These are phyloP conservation scores for Sterna hirundo DNA, from an alignment of 2,113 vertebrate genomes.

Conservation along the genomic window DNA sequence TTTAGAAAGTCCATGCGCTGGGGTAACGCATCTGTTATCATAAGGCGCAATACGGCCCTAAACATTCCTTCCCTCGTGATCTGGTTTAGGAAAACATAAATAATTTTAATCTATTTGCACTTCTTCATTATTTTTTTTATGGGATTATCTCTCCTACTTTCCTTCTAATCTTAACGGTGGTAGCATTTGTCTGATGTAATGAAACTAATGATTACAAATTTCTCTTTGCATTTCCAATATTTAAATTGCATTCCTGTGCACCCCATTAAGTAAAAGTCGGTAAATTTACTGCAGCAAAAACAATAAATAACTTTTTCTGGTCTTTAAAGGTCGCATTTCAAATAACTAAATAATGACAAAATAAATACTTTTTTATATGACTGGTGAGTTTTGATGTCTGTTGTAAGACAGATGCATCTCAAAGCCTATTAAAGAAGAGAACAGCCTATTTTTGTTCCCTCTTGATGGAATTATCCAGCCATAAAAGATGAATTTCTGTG, in stretches of 20 bases:
- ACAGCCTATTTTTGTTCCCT: slow-evolving; percentile 41
- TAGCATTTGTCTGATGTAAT: neutral
- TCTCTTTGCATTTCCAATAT: neutral
- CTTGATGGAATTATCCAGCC: slow-evolving; percentile 67
- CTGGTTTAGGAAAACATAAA: neutral
- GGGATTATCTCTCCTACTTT: neutral
- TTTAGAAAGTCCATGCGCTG: neutral
- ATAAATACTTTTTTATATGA: slow-evolving; percentile 51
- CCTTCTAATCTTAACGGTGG: neutral
- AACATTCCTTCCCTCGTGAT: neutral
- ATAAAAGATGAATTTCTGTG: slow-evolving; percentile 67
- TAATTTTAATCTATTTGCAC: neutral
- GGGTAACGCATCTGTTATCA: neutral
- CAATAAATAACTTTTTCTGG: slow-evolving; percentile 23
- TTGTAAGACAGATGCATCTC: slow-evolving; percentile 60
- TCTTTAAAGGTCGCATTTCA: slow-evolving; percentile 44
- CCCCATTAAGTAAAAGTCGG: neutral
- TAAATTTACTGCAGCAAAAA: slow-evolving; percentile 29
- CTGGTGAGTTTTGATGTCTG: slow-evolving; percentile 38
- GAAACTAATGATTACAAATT: neutral
- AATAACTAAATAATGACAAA: slow-evolving; percentile 39
- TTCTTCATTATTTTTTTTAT: neutral
- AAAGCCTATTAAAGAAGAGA: slow-evolving; percentile 51
- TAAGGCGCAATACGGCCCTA: neutral
- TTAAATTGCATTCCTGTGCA: neutral